Percentiles rank a stretch among this genome's conserved stretches.
These are phyloP conservation scores for Spilosoma lubricipeda DNA, from an alignment of 2,888 invertebrate genomes.

Conservation along the genomic window DNA sequence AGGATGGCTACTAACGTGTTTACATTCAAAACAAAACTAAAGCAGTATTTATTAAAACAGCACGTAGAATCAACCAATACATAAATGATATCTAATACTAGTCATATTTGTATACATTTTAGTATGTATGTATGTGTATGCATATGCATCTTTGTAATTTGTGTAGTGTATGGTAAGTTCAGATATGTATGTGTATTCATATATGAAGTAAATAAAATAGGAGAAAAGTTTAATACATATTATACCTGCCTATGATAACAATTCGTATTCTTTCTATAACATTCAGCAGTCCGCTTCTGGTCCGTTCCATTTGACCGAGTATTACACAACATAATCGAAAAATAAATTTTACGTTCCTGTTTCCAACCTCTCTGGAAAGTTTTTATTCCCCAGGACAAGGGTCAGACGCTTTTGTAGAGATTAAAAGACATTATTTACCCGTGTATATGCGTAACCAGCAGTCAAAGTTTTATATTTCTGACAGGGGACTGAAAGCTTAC, in stretches of 20 bases:
- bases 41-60: no score
- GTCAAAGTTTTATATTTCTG: slow-evolving; percentile 80
- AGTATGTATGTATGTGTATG: no score
- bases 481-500: slow-evolving; percentile 71
- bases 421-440: slow-evolving; percentile 83
- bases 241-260: slow-evolving; percentile 37
- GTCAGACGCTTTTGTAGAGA: slow-evolving; percentile 73
- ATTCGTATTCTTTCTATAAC: slow-evolving; percentile 56
- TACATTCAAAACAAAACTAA: no score
- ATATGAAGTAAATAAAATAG: not conserved
- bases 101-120: no score
- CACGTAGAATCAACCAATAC: no score
- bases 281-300: slow-evolving; percentile 37
- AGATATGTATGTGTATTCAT: no score
- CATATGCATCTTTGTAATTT: no score
- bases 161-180: no score
- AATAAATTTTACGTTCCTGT: slow-evolving; percentile 73
- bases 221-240: not conserved
- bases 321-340: slow-evolving; percentile 75
- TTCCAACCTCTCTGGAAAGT: slow-evolving; percentile 70
- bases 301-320: slow-evolving; percentile 55
- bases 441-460: slow-evolving; percentile 70
- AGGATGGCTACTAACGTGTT: no score
- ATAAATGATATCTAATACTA: no score
- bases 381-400: slow-evolving; percentile 74